Conservation (phyloP, 2,113 vertebrate species). For the Haplochromis burtoni region DNA sequence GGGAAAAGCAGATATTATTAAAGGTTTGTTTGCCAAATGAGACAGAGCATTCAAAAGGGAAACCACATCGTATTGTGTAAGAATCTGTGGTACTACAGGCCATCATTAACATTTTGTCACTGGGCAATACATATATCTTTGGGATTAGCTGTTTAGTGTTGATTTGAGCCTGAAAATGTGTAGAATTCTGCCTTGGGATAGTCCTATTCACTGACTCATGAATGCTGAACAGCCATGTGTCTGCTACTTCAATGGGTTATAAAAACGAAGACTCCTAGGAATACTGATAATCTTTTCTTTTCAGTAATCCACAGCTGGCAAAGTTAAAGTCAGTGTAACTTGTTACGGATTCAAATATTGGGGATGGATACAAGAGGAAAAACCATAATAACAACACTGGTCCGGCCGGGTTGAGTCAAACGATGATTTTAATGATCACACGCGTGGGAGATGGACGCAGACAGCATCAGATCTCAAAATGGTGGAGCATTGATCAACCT, state of each 20-base stretch:
- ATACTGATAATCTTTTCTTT: not conserved
- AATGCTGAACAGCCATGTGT: not conserved
- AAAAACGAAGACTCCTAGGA: not conserved
- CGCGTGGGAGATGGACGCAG: too few relatives aligned
- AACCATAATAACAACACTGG: too few relatives aligned
- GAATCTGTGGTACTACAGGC: constrained; percentile 5
- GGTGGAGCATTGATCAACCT: too few relatives aligned
- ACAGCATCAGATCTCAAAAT: too few relatives aligned
- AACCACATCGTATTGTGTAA: constrained; percentile 29
- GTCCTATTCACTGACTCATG: not conserved
- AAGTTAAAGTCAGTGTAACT: not conserved
- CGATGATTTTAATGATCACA: too few relatives aligned
- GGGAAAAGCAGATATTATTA: constrained; percentile 27
- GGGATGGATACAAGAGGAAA: too few relatives aligned
- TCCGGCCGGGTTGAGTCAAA: too few relatives aligned
- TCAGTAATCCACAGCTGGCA: not conserved
- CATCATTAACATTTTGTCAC: constrained; percentile 22
- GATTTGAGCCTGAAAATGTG: not conserved
- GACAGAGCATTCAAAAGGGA: constrained; percentile 18
- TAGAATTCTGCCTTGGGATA: not conserved
- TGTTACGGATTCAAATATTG: too few relatives aligned
- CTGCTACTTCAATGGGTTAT: not conserved
- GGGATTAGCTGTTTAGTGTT: not conserved
- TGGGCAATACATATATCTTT: not conserved
- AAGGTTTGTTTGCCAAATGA: constrained; percentile 32